A percentile compares a stretch with the other conserved stretches of the same genome.
These are phyloP conservation scores for Clarias platycephalus DNA, from an alignment of 2,797 vertebrate genomes.

Conservation along the genomic window DNA sequence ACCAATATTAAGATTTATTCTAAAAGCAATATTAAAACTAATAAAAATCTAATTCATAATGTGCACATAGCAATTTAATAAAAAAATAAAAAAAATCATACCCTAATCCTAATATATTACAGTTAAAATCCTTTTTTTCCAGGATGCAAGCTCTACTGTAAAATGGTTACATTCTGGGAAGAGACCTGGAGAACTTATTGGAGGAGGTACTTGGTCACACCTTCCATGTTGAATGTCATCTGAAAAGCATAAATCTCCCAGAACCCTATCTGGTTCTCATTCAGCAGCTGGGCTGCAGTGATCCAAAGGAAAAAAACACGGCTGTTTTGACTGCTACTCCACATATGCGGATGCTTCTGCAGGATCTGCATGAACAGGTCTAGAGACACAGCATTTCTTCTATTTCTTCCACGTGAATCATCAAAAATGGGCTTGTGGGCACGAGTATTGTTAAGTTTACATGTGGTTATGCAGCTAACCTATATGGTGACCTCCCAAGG, in stretches of 20 bases:
- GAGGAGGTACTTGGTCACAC: constrained; percentile 61
- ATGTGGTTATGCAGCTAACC: constrained; percentile 75
- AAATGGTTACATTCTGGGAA: constrained; percentile 36
- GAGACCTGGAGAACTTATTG: constrained; percentile 34
- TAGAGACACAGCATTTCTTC: not conserved
- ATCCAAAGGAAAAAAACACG: constrained; percentile 25
- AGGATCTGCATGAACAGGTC: constrained; percentile 26
- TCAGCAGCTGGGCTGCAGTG: constrained; percentile 45
- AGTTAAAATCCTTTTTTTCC: constrained; percentile 2
- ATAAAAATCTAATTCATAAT: not conserved
- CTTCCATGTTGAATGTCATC: constrained; percentile 53
- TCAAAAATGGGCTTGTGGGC: constrained; percentile 54
- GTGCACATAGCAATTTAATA: not conserved
- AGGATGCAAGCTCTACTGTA: constrained; percentile 1
- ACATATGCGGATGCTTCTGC: constrained; percentile 22
- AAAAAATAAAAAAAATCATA: not conserved
- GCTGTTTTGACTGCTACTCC: constrained; percentile 44
- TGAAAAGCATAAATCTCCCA: constrained; percentile 54
- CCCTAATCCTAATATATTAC: not conserved
- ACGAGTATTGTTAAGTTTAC: constrained; percentile 68
- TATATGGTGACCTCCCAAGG: constrained; percentile 74
- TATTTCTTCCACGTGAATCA: constrained; percentile 27
- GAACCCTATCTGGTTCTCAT: constrained; percentile 50
- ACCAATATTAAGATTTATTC: not conserved
- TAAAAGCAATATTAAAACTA: not conserved